These are phyloP conservation scores for Monomorium pharaonis DNA, from an alignment of 1,140 invertebrate genomes.

Conservation along the genomic window DNA sequence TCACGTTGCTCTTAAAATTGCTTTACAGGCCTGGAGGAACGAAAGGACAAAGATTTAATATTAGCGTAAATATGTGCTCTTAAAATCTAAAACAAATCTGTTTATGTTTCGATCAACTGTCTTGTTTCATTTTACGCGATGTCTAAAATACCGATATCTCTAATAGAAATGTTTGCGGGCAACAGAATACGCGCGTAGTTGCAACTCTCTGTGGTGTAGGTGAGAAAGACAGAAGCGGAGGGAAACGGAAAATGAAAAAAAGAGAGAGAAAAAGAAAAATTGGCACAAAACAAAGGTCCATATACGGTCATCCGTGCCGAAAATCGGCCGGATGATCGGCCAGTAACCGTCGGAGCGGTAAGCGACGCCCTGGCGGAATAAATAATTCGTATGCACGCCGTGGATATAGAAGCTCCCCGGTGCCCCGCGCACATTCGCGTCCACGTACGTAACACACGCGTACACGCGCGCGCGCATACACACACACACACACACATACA, in stretches of 20 bases:
- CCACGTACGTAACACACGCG: not conserved
- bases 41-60: conserved; percentile 7
- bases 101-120: not conserved
- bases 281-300: conserved; percentile 68
- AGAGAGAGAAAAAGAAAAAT: conserved; percentile 22
- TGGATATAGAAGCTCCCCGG: not conserved
- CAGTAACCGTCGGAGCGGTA: conserved; percentile 71
- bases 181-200: not conserved
- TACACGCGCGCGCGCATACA: not conserved
- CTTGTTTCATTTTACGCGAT: conserved; percentile 6
- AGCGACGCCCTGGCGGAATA: conserved; percentile 71
- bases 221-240: conserved; percentile 36
- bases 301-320: conserved; percentile 71
- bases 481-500: conserved; percentile 9
- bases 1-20: conserved; percentile 27
- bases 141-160: conserved; percentile 25
- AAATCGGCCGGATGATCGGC: conserved; percentile 73
- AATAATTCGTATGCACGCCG: conserved; percentile 72
- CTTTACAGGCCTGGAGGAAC: not conserved
- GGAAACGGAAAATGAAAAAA: conserved; percentile 30
- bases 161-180: conserved; percentile 38
- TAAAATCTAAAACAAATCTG: not conserved
- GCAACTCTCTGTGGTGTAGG: not conserved
- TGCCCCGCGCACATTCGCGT: not conserved
- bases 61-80: conserved; percentile 8